Evolutionary conservation across 2,113 vertebrate species (phyloP), one percentile per base, ranked within the genome.

Genomic region (Acanthisitta chloris): DNA sequence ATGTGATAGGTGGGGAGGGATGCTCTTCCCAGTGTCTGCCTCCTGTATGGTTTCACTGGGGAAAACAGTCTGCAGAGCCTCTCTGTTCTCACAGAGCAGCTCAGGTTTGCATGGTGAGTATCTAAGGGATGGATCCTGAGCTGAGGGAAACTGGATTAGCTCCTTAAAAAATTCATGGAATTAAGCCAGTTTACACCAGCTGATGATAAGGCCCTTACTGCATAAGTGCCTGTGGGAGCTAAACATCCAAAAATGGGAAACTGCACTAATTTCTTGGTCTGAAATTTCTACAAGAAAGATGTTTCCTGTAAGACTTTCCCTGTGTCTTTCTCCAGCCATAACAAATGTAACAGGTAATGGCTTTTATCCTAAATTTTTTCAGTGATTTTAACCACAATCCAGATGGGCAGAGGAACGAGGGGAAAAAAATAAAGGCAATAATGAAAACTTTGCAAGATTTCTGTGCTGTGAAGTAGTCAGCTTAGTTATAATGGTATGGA

Each of bases 51-150:
- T 55, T 94, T 82, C 71, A 6, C 43, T 42, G 49, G 82, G 77
- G 45, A 81, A 72, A 74, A 19, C 0, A 1, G 42, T 5, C 17
- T 1, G 6, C 10, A 9, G 25, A 80, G 14, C n/a, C 25, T 40
- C 51, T 20, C 46, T 40, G 43, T 21, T 91, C 18, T 3, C 52
- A 43, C 15, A 7, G 21, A 65, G 33, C 16, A 7, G 38, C 40
- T 59, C 74, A 55, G 36, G 54, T 69, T 48, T 1, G 0, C 0
- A 12, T 42, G 34, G 25, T 1, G 17, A 85, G 52, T 46, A 13
- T 67, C 61, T 29, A 21, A 54, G 45, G 45, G 52, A 85, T 26
- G 33, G 46, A 43, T 48, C 28, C 77, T 84, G 36, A 52, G 81
- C 45, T 0, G 6, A 59, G 28, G 51, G 34, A 48, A 92, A 88